Evolutionary conservation across 1,140 invertebrate species (phyloP), one percentile per base, ranked within the genome.

Genomic region (Drosophila bocki): DNA sequence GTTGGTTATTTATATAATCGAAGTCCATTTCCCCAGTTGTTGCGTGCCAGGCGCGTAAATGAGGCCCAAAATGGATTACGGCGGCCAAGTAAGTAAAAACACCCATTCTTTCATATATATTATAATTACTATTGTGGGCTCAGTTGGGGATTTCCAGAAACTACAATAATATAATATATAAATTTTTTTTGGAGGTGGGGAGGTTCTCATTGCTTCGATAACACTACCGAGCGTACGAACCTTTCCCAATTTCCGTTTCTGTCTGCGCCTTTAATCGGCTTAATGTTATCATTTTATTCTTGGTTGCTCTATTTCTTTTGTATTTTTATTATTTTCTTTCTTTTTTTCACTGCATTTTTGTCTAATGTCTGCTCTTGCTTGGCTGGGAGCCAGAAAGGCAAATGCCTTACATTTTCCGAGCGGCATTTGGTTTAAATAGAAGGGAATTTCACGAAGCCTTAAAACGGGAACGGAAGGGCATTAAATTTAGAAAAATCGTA

Each of bases 1-100:
- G 80, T 26, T 26, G 39, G 44, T 68, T 82, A 82, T 82, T 82
- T 82, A 74, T 82, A 74, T 68, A 70, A 69, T 53, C n/a, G 7
- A 32, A 68, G 62, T 68, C 47, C 63, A 47, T 70, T 70, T 70
- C 48, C 48, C 63, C 35, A 22, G 29, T 17, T 17, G 39, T 68
- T 54, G 67, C 63, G 67, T 70, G 67, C 8, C 17, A 4, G 39
- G 17, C 32, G 67, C 67, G 63, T 54, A 56, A 70, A 68, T 68
- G 63, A 26, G 19, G 22, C 67, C 48, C 48, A 68, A 70, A 70
- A 70, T 68, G 63, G 63, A 68, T 70, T 70, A 70, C 22, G 48
- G 68, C 7, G 67, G 22, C 39, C 19, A 22, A 60, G 62, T 44
- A 33, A 42, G 19, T 37, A 62, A 47, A 12, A 37, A 22, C 33